These are phyloP conservation scores for Cotesia vestalis DNA, from an alignment of 1,140 invertebrate species.

Conservation along the genomic window DNA sequence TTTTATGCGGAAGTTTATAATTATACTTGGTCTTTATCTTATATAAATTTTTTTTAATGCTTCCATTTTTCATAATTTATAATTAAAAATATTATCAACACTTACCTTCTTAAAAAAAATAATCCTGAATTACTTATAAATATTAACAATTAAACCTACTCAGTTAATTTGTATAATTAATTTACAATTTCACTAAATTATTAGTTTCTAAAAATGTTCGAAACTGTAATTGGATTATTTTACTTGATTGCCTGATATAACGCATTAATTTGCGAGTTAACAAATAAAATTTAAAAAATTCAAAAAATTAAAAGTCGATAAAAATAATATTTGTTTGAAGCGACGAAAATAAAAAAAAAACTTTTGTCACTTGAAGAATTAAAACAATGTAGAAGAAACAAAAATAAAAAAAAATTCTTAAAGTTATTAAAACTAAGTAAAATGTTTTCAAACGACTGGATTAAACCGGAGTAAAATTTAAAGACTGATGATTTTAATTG, in stretches of 20 bases:
- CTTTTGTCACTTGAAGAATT: too few relatives aligned
- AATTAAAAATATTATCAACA: too few relatives aligned
- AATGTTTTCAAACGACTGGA: constrained; percentile 26
- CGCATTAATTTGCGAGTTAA: constrained; percentile 56
- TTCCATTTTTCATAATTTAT: too few relatives aligned
- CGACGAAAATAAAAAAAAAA: neutral
- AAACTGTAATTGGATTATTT: constrained; percentile 69
- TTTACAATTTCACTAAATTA: neutral
- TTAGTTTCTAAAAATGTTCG: constrained; percentile 59
- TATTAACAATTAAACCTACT: too few relatives aligned
- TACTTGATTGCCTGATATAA: constrained; percentile 63
- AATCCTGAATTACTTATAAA: too few relatives aligned
- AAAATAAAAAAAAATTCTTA: neutral
- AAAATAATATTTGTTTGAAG: neutral
- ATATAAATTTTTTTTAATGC: too few relatives aligned
- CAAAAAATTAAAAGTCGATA: neutral
- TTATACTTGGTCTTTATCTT: too few relatives aligned
- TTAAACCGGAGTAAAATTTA: constrained; percentile 39
- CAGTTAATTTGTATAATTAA: neutral
- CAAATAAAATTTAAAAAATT: neutral
- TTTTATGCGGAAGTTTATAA: too few relatives aligned
- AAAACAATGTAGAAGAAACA: neutral
- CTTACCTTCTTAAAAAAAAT: too few relatives aligned
- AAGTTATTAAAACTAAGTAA: neutral
- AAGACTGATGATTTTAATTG: constrained; percentile 44